Evolutionary conservation across 2,888 invertebrate genomes (phyloP), one percentile per base, ranked within the genome.

Genomic region (Orchesellides sinensis): DNA sequence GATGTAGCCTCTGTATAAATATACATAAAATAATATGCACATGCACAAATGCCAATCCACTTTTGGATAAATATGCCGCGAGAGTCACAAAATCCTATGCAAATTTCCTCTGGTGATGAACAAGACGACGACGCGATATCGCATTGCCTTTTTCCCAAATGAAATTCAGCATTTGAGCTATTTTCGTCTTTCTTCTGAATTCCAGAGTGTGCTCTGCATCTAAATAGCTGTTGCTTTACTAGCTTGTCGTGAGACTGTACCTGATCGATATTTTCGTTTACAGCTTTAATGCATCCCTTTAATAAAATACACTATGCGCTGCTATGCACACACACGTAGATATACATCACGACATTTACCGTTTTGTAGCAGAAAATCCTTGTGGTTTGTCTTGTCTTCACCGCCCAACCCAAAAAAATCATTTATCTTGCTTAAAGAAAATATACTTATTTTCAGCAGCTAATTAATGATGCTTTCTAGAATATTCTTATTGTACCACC

Each of bases 21-120:
- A 40, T 14, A 14, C 10, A 2, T 2, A 40, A 14, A 40, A 14
- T 40, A n/a, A 14, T 8, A n/a, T 2, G 2, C 40, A 40, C 40
- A 40, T 40, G 40, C 40, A 40, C 40, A 40, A n/a, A 14, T n/a
- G 40, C 40, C 40, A 40, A 40, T 40, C 40, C 40, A n/a, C 40
- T 40, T 40, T 40, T 10, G 40, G 56, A 25, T 14, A 23, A 5
- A 10, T 40, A 32, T 32, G 32, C 32, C 10, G 10, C 10, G 40
- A 40, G 40, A 10, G 10, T n/a, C 10, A n/a, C 40, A 40, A 8
- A 10, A 40, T 69, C 52, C 52, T 69, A 69, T 69, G 68, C 52
- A 69, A 69, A 69, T 69, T 52, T 32, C 19, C 21, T 17, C 32
- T 29, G 54, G 12, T 21, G 32, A 63, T 19, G 14, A 40, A n/a